Conservation (phyloP, 1,140 invertebrate genomes). For the Pygmarrhopalites habei region DNA sequence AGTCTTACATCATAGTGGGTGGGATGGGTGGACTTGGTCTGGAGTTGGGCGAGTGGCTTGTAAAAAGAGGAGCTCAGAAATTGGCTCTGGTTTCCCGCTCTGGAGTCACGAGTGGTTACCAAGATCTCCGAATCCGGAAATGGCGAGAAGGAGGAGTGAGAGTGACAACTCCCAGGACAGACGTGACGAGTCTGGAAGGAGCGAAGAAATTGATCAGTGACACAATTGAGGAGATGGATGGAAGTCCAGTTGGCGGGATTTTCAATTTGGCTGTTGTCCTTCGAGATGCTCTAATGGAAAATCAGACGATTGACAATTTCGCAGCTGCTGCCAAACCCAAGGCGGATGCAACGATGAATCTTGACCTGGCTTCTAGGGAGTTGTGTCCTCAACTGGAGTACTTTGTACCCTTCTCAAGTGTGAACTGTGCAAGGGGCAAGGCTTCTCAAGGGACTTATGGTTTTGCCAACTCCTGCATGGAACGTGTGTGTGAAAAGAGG, state of each 20-base stretch:
- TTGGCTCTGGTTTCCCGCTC: constrained; percentile 81
- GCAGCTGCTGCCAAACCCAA: constrained; percentile 56
- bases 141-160: constrained; percentile 64
- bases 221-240: constrained; percentile 46
- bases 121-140: constrained; percentile 66
- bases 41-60: constrained; percentile 84
- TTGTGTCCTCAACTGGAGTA: constrained; percentile 73
- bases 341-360: constrained; percentile 58
- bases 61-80: constrained; percentile 70
- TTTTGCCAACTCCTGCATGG: constrained; percentile 91
- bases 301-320: constrained; percentile 74
- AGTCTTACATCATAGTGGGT: constrained; percentile 77
- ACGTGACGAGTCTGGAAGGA: constrained; percentile 54
- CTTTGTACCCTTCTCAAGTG: constrained; percentile 90
- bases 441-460: constrained; percentile 93
- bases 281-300: constrained; percentile 78
- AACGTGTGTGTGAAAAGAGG: constrained; percentile 80
- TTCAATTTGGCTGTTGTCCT: constrained; percentile 89
- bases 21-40: constrained; percentile 92
- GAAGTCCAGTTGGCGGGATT: constrained; percentile 68
- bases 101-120: constrained; percentile 80
- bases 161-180: constrained; percentile 61
- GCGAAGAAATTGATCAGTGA: constrained; percentile 46
- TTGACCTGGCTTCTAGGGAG: constrained; percentile 66
- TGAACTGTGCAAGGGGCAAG: constrained; percentile 92